A percentile compares a stretch with the other conserved stretches of the same genome.
Conservation (phyloP, 2,797 vertebrate species). For the Lates japonicus region DNA sequence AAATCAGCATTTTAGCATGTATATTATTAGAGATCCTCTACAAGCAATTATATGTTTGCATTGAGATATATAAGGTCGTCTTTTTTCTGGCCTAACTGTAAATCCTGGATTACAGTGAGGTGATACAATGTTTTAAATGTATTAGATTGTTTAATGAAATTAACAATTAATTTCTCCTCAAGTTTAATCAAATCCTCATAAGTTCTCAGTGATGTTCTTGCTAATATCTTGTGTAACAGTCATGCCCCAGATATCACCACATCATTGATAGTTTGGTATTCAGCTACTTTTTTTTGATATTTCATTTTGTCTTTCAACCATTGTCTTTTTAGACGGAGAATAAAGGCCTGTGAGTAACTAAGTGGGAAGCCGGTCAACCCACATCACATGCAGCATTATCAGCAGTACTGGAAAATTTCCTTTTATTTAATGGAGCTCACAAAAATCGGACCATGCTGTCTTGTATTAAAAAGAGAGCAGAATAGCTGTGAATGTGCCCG, state of each 20-base stretch:
- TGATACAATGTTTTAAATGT: background rate
- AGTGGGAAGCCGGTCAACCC: slow-evolving; percentile 30
- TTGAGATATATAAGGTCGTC: background rate
- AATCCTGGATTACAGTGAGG: background rate
- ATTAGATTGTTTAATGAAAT: background rate
- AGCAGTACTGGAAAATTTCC: slow-evolving; percentile 52
- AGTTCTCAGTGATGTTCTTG: background rate
- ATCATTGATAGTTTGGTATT: slow-evolving; percentile 14
- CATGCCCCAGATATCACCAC: background rate
- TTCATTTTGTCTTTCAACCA: slow-evolving; percentile 15
- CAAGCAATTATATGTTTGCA: background rate
- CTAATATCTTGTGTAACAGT: background rate
- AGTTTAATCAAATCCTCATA: slow-evolving; percentile 10
- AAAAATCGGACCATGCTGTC: slow-evolving; percentile 52
- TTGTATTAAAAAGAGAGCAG: slow-evolving; percentile 58
- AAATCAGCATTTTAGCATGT: background rate
- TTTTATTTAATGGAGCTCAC: slow-evolving; percentile 68
- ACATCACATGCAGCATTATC: slow-evolving; percentile 51
- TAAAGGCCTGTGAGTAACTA: slow-evolving; percentile 35
- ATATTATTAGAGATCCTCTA: background rate
- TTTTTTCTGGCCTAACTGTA: background rate
- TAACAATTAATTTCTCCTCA: background rate
- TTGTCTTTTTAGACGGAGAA: slow-evolving; percentile 22
- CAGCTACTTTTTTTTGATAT: slow-evolving; percentile 12
- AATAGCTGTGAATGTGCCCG: slow-evolving; percentile 61